Base-by-base conservation (phyloP, 2,113 vertebrate species). In the Collichthys lucidus region DNA sequence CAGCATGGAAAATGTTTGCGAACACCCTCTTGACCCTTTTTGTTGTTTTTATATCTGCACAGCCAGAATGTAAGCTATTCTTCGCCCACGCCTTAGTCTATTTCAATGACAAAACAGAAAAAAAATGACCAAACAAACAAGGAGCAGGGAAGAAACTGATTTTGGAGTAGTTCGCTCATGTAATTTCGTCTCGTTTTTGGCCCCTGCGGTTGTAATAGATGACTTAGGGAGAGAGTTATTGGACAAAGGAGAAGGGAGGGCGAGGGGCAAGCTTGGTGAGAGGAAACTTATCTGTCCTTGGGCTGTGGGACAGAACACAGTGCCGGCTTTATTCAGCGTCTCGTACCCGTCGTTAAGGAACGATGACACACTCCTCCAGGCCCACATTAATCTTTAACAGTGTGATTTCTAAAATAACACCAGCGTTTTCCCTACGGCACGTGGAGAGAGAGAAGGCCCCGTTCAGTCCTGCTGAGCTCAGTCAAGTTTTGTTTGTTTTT, bases 331-430 rank as follows among this genome's bases (percentile, higher is more conserved):
- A 94, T 94, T 90, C 86, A 22, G 82, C 64, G 69, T 84, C 90
- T 89, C 82, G n/a, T 89, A 81, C 61, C 84, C 80, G 92, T 92
- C 89, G 86, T 94, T 94, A 94, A 93, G 90, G 88, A 94, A 92
- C 75, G 92, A 95, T 94, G 95, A 95, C 95, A 95, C 92, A 92
- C 94, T 94, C 90, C 89, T 94, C 91, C 86, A 87, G 92, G 90
- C 70, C 84, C 84, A 92, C 93, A 95, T 95, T 95, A 93, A 94
- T 94, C 94, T 95, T 93, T 89, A 91, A 91, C 92, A 83, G 92
- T 93, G 91, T 85, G 82, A 94, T 93, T 95, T 94, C 89, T 93
- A 93, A 94, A 96, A 95, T 94, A 96, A 95, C 95, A 95, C 85
- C 77, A 92, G 83, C 70, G 78, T 89, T 92, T 94, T 88, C 92